Evolutionary conservation across 2,113 vertebrate genomes (phyloP).

Genomic region (Nibea coibor): DNA sequence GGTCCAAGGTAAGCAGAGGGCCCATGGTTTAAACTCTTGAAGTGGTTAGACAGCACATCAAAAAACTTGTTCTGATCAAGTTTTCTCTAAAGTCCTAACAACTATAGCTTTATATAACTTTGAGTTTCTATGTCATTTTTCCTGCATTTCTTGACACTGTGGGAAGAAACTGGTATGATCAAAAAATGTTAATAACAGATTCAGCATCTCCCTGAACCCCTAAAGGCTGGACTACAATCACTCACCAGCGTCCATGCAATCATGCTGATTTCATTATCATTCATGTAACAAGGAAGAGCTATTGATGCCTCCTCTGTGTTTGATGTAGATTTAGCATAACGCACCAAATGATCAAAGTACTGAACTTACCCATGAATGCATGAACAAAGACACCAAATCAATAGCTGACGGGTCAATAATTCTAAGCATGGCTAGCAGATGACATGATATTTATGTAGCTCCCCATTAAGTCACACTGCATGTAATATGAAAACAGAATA

Average conservation of each 20-base stretch:
- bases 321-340: constrained; percentile 75
- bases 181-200: constrained; percentile 38
- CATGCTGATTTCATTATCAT: constrained; percentile 75
- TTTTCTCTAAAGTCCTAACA: neutral
- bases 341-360: constrained; percentile 73
- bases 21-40: no score
- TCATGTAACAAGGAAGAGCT: constrained; percentile 62
- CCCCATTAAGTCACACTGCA: constrained; percentile 45
- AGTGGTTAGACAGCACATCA: neutral
- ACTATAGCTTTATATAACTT: neutral
- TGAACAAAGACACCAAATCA: constrained; percentile 78
- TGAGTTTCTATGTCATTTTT: neutral
- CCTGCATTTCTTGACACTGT: neutral
- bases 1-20: neutral
- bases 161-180: constrained; percentile 9
- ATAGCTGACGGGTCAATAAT: constrained; percentile 78
- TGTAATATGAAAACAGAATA: constrained; percentile 45
- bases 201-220: constrained; percentile 16
- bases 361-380: constrained; percentile 75
- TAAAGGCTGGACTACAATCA: constrained; percentile 35
- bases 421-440: constrained; percentile 60
- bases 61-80: neutral
- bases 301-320: constrained; percentile 65
- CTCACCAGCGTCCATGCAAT: constrained; percentile 59
- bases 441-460: constrained; percentile 72